Evolutionary conservation across 2,888 invertebrate species (phyloP), one percentile per base, ranked within the genome.

Genomic region (Bombyx huttoni): DNA sequence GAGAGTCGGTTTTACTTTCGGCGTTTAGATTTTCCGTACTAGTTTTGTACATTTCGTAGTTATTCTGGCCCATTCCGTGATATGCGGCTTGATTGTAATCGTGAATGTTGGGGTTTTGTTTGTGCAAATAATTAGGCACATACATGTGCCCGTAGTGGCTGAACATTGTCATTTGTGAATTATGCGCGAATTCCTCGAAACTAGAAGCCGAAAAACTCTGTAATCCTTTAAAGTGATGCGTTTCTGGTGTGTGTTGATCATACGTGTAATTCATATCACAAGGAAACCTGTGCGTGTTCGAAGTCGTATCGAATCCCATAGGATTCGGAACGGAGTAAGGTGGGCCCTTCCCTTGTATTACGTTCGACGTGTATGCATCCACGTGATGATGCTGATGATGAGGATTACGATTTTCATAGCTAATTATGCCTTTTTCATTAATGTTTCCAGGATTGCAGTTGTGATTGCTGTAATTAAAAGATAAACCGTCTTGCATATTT

Each of bases 141-240:
- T 89, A 89, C 74, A 86, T 79, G 57, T 88, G 84, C 6, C 87
- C 83, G 58, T 89, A 89, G 59, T 89, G 87, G 62, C 83, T 89
- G 59, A 88, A 89, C 81, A 89, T 87, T 24, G 80, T 78, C 71
- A 87, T 78, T 57, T 89, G 88, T 8, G 89, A 84, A 59, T 73
- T 86, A 58, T 90, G 89, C 47, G 90, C 89, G 59, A 90, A 90
- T 68, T 90, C 89, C 61, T 85, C 89, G 64, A 87, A 89, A 67
- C 81, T 86, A 47, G 87, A 78, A 0, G 89, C 85, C 8, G 89
- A 86, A 66, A 83, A 89, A 56, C 86, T 89, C 64, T 89, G 89
- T 47, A 78, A 58, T 1, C 78, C 78, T 64, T 85, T 85, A 53
- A 80, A 82, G 55, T 81, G 78, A 54, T 75, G 72, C 54, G 61